Base-by-base conservation (phyloP, 2,888 invertebrate species). In the Pristionchus exspectatus region DNA sequence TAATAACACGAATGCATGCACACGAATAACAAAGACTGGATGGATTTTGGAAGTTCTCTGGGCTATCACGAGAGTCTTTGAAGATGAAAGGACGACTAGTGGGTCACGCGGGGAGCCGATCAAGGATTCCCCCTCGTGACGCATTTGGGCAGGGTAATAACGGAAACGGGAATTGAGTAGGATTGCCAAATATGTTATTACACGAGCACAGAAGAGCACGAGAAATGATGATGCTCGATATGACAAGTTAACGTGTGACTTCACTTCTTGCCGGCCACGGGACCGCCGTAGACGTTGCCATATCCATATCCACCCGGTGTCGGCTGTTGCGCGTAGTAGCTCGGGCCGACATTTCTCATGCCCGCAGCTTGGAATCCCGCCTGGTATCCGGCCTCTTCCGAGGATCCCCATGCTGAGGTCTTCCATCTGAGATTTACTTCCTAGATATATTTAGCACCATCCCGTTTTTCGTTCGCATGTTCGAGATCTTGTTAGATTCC, bases 381-480 rank as follows among this genome's bases (percentile, higher is more conserved):
- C 7, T 63, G n/a, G 66, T 50, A 86, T 24, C 66, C 84, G 21
- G 84, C 66, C n/a, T 86, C 86, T 16, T 86, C 86, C 9, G 86
- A 86, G 7, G 86, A 66, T 16, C 66, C 63, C 86, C 86, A 86
- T 27, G 44, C 66, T 0, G 66, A 66, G 38, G 66, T 66, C 66
- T 66, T 86, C 86, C 86, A 86, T 63, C 86, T 86, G 16, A 5
- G 66, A 86, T 12, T 59, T 5, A 50, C 9, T 50, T 50, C 44
- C 44, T 44, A 44, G 44, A 44, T 50, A 9, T 50, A 50, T 50
- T 50, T 50, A 50, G 44, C 44, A 3, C 44, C 44, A 50, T 50
- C 44, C 12, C 44, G 44, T 50, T 50, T 50, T 50, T 50, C 44
- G 0, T 3, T 50, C 44, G 44, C 44, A 50, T 50, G 44, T 50